phyloP scores from a whole-genome alignment of 2,888 invertebrate species.

The Clanis bilineata region DNA sequence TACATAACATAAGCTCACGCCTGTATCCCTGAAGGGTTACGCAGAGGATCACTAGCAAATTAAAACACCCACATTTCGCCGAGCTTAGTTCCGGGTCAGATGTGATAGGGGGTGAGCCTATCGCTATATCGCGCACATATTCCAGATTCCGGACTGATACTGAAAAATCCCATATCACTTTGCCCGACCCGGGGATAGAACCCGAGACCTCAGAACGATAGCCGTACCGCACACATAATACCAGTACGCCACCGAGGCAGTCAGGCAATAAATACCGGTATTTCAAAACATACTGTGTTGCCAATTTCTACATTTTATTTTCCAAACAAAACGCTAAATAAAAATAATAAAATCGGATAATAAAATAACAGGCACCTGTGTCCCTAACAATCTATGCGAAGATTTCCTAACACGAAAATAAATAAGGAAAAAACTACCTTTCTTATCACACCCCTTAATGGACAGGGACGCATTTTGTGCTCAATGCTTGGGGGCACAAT shows the following conservation, averaged over 20 bases:
- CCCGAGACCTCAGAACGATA: no score
- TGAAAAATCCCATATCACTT: no score
- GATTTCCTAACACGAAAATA: conserved; percentile 36
- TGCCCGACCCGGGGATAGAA: no score
- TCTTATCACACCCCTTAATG: conserved; percentile 27
- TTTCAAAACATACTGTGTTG: background rate
- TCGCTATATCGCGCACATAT: no score
- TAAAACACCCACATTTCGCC: no score
- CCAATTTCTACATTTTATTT: background rate
- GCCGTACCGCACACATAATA: no score
- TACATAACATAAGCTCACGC: no score
- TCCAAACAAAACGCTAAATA: background rate
- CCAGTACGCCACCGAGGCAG: background rate
- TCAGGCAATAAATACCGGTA: background rate
- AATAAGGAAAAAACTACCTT: conserved; percentile 33
- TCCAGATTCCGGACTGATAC: no score
- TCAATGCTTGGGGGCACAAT: background rate
- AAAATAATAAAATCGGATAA: conserved; percentile 26
- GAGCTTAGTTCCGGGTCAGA: no score
- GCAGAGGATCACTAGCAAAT: no score
- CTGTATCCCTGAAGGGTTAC: no score
- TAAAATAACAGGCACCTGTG: conserved; percentile 41
- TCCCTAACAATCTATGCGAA: conserved; percentile 28
- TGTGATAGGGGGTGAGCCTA: no score
- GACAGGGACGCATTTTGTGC: conserved; percentile 19